Base-by-base conservation (phyloP, 2,797 vertebrate species). In the Salarias fasciatus region DNA sequence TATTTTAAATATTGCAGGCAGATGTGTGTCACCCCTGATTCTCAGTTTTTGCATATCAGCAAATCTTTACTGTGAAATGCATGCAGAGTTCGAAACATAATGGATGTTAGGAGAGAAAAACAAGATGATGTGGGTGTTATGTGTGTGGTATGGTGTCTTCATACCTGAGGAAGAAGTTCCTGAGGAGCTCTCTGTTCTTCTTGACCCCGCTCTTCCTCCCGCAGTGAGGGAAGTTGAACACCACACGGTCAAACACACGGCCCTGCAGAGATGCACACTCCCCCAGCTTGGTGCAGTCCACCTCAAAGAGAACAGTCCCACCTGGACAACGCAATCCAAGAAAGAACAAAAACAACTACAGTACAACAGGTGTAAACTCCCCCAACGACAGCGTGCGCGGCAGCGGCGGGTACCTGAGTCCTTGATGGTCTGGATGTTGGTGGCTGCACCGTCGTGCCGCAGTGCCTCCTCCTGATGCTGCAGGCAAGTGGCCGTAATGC, bases 221-320 rank as follows among this genome's bases (percentile, higher is more conserved):
- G 11, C 93, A 96, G 80, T 99, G 97, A 6, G 97, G 97, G 55
- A 99, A 99, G 79, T 98, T 99, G 84, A 99, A 99, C 74, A 95
- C 90, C 72, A 99, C 88, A 1, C 89, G 79, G 49, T 96, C 92
- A 56, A 97, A 99, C 0, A 70, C 18, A 24, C 80, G 73, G 11
- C 83, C 51, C 44, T 66, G 86, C 4, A 94, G 89, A 30, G 75
- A 45, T n/a, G 89, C 88, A 11, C 85, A 84, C 8, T 95, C 89
- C 47, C 73, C 86, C 67, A 98, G 89, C 53, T 87, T 90, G 11
- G 94, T 94, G 73, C 95, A 95, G 83, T 99, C 96, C 84, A 99
- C 95, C 29, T 91, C 92, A 65, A 97, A 99, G 63, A 93, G 29
- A 48, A 98, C 91, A 29, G 80, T 83, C 2, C 92, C 88, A 48